Conservation (phyloP, 2,797 vertebrate species). For the Rhynchonycteris naso region DNA sequence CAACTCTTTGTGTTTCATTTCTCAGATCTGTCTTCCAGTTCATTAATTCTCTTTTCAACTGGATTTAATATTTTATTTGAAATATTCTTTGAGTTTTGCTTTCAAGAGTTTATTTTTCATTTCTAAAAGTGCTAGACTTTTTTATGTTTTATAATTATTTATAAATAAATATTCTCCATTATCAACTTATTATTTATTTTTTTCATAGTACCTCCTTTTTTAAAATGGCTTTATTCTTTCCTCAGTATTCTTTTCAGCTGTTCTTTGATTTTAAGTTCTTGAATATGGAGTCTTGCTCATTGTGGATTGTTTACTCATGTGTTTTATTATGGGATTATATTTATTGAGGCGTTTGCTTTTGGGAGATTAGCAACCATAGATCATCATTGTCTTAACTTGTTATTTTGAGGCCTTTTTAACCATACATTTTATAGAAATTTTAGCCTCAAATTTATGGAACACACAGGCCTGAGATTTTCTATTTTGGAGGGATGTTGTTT, state of each 20-base stretch:
- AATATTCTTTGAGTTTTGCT: not conserved
- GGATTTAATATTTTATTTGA: not conserved
- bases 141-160: not conserved
- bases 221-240: not conserved
- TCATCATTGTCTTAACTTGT: not conserved
- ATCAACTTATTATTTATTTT: not conserved
- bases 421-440: not conserved
- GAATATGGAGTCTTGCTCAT: not conserved
- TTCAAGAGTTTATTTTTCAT: not conserved
- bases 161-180: not conserved
- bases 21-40: not conserved
- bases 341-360: not conserved
- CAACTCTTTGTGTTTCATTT: not conserved
- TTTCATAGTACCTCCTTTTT: not conserved
- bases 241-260: not conserved
- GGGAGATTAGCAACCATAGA: not conserved
- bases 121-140: not conserved
- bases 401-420: not conserved
- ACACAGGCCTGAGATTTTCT: not conserved
- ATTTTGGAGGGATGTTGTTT: not conserved
- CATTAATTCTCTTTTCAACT: not conserved
- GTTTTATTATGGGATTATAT: not conserved
- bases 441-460: not conserved
- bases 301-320: not conserved
- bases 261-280: not conserved